Base-by-base conservation (phyloP, 1,140 invertebrate genomes). In the Pteromalus puparum region DNA sequence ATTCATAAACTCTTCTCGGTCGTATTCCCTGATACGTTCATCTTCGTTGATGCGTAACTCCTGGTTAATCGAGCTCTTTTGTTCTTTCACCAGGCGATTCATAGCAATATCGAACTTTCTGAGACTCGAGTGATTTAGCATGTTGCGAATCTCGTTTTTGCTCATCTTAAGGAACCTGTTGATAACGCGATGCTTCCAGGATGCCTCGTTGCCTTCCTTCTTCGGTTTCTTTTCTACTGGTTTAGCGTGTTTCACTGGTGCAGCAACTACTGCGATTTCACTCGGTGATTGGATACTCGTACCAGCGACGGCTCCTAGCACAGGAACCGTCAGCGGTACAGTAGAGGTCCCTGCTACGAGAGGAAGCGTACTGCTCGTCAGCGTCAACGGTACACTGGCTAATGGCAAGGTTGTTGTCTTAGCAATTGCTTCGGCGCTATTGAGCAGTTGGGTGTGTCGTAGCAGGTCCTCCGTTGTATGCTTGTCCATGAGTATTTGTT, bases 71-170 rank as follows among this genome's bases (percentile, higher is more conserved):
- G 89, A 89, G 1, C 89, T 82, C 13, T 86, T 89, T 15, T 90
- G 89, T 34, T 93, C 91, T 34, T 92, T 91, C n/a, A 93, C 92
- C 9, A 93, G 85, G 81, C 91, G 91, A 34, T 92, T 89, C 93
- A 93, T 93, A 1, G 91, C 91, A 10, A 93, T 90, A 77, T 93
- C 91, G 42, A 93, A 93, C 68, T 93, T 93, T 1, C 92, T 88
- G 5, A 92, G 83, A 84, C 92, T 93, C 28, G 93, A 90, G 53
- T 92, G 92, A 82, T 93, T 93, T 0, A 93, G 88, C 91, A 93
- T 92, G 53, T 93, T 93, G 38, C 90, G 88, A 38, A 93, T 92
- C 24, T 93, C 92, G 38, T 92, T 93, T 81, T 91, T 93, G 24
- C 91, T 93, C 93, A 93, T 93, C 21, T 90, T 92, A 26, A 93